A percentile compares a stretch with the other conserved stretches of the same genome.
phyloP scores from a whole-genome alignment of 2,797 vertebrate species.

The Nyctalus aviator region DNA sequence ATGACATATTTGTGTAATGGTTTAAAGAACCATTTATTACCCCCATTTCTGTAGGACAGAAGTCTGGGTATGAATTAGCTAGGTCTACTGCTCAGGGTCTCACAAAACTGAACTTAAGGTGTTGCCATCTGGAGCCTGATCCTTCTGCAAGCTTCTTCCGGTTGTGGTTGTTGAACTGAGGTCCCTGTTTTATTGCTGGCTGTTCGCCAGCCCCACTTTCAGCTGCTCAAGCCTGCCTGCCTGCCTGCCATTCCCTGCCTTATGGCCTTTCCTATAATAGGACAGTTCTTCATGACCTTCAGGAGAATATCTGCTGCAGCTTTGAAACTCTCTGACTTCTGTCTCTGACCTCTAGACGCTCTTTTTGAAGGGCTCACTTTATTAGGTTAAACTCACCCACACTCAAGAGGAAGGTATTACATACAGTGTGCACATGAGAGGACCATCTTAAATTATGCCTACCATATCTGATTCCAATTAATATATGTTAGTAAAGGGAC shows the following conservation, averaged over 20 bases:
- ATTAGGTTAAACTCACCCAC: background rate
- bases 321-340: background rate
- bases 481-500: background rate
- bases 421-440: rapidly evolving
- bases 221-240: background rate
- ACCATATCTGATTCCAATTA: background rate
- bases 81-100: background rate
- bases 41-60: background rate
- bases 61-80: background rate
- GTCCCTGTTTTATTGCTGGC: background rate
- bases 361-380: background rate
- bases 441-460: background rate
- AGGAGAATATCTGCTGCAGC: background rate
- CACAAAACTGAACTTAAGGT: background rate
- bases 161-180: background rate
- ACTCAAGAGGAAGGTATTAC: background rate
- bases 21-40: background rate
- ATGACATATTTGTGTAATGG: background rate
- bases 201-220: background rate
- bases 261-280: background rate
- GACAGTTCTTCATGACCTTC: background rate
- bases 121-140: background rate
- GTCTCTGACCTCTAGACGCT: background rate
- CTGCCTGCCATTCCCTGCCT: background rate
- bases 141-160: background rate